Evolutionary conservation across 1,140 invertebrate species (phyloP).

Genomic region (Pseudomyrmex sp.): DNA sequence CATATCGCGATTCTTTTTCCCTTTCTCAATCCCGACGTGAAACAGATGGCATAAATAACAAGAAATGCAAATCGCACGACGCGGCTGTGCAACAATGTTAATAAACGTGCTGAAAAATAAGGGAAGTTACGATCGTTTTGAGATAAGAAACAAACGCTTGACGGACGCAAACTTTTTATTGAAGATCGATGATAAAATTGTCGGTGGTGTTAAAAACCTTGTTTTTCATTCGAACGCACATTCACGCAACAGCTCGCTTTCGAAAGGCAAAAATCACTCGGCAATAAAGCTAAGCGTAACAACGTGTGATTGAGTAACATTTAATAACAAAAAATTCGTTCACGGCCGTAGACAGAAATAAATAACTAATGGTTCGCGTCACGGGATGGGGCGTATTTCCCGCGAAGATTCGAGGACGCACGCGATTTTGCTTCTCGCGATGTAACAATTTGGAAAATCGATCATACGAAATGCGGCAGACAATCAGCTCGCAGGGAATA

Average conservation of each 20-base stretch:
- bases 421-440: slow-evolving; percentile 8
- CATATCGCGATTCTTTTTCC: not conserved
- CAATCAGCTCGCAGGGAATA: no score
- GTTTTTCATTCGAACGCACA: not conserved
- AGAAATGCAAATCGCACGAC: no score
- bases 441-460: not conserved
- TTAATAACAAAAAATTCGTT: slow-evolving; percentile 21
- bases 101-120: no score
- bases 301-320: not conserved
- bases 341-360: slow-evolving; percentile 19
- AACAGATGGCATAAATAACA: not conserved
- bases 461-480: no score
- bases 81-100: no score
- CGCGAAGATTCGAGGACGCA: slow-evolving; percentile 23
- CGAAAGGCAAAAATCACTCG: not conserved
- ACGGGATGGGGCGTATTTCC: slow-evolving; percentile 7
- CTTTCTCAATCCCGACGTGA: not conserved
- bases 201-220: no score
- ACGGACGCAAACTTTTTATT: no score
- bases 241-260: not conserved
- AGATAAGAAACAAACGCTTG: no score
- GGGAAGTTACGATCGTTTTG: no score
- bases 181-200: no score
- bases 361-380: not conserved
- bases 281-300: not conserved